A percentile compares a stretch with the other conserved stretches of the same genome.
Evolutionary conservation across 2,888 invertebrate species (phyloP).

Genomic region (Drosophila percnosoma): DNA sequence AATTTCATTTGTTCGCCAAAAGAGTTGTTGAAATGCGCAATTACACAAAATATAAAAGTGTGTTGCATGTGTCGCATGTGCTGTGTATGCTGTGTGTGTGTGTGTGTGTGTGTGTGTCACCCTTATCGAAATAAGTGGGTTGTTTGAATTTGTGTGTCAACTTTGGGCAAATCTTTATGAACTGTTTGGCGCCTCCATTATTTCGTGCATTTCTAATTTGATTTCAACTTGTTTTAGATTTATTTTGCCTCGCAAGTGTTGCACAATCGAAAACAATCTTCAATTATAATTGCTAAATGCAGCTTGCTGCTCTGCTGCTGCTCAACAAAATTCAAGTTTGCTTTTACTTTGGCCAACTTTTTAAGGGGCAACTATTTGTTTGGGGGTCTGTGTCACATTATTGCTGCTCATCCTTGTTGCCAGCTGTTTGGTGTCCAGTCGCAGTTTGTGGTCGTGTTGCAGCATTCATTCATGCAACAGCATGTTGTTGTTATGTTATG

Average conservation of each 20-base stretch:
- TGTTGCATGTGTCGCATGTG: slow-evolving; percentile 32
- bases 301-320: neutral
- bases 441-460: slow-evolving; percentile 63
- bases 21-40: slow-evolving; percentile 57
- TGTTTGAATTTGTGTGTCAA: slow-evolving; percentile 1
- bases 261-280: neutral
- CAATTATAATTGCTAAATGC: neutral
- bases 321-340: neutral
- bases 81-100: neutral
- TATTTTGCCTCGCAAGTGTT: neutral
- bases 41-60: slow-evolving; percentile 40
- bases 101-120: neutral
- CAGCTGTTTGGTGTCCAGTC: slow-evolving; percentile 35
- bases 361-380: neutral
- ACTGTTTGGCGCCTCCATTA: neutral
- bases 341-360: neutral
- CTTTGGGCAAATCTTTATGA: neutral
- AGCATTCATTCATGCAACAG: slow-evolving; percentile 58
- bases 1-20: slow-evolving; percentile 46
- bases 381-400: slow-evolving; percentile 1
- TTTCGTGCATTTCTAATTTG: slow-evolving; percentile 5
- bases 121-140: neutral
- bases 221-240: neutral
- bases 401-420: slow-evolving; percentile 12
- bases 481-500: slow-evolving; percentile 51